Conservation (phyloP, 1,140 invertebrate species). For the Trichogramma pretiosum region DNA sequence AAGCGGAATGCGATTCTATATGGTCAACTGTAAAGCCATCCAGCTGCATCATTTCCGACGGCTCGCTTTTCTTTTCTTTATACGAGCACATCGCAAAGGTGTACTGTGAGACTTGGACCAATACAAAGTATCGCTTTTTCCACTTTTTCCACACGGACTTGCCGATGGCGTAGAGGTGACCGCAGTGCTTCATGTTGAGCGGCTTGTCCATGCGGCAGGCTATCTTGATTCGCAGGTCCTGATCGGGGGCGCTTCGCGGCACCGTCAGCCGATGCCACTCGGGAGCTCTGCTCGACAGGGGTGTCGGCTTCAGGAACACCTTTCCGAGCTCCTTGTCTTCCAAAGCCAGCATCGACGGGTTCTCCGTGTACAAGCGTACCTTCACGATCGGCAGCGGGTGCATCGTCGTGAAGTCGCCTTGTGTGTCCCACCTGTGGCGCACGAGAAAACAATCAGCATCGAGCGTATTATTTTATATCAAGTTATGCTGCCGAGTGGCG, state of each 20-base stretch:
- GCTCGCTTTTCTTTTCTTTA: constrained; percentile 98
- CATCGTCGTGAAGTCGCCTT: constrained; percentile 97
- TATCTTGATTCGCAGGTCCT: constrained; percentile 94
- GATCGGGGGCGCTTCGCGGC: constrained; percentile 88
- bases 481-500: too few species aligned
- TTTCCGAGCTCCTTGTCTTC: constrained; percentile 98
- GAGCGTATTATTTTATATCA: too few species aligned
- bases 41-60: constrained; percentile 98
- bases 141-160: constrained; percentile 99
- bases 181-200: constrained; percentile 95
- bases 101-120: constrained; percentile 99
- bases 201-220: constrained; percentile 98
- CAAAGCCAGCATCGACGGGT: constrained; percentile 90
- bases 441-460: background rate
- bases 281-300: constrained; percentile 81
- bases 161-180: constrained; percentile 86
- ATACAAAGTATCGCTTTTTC: constrained; percentile 96
- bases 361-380: constrained; percentile 95
- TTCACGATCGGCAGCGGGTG: constrained; percentile 95
- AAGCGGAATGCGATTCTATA: constrained; percentile 85
- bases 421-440: constrained; percentile 80
- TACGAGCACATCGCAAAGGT: constrained; percentile 99
- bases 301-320: constrained; percentile 85
- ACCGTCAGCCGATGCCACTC: constrained; percentile 98
- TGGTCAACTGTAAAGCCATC: constrained; percentile 99